Evolutionary conservation across 37 sponge, comb jelly and placozoan species (phyloP).

Genomic region (Mnemiopsis leidyi): DNA sequence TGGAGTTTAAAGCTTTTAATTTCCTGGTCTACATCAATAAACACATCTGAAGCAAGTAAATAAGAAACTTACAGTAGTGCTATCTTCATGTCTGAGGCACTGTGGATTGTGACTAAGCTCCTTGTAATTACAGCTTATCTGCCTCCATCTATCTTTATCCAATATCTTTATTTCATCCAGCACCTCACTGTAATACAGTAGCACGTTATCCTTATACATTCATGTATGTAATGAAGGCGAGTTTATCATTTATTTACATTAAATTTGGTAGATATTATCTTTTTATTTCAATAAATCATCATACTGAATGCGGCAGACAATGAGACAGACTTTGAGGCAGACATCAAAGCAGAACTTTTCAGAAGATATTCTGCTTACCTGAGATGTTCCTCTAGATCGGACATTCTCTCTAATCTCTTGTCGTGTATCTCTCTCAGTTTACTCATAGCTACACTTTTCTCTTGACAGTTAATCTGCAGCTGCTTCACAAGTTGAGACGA

Average conservation of each 20-base stretch:
- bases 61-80: neutral
- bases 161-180: slow-evolving; percentile 1
- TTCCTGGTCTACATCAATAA: too few relatives aligned
- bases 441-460: neutral
- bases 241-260: too few relatives aligned
- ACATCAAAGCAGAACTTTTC: too few relatives aligned
- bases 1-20: too few relatives aligned
- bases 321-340: too few relatives aligned
- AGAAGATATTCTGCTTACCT: too few relatives aligned
- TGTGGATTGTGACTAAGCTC: neutral
- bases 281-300: too few relatives aligned
- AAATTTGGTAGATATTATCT: too few relatives aligned
- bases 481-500: neutral
- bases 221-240: too few relatives aligned
- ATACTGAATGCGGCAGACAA: too few relatives aligned
- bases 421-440: neutral
- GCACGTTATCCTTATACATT: too few relatives aligned
- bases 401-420: slow-evolving; percentile 13
- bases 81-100: slow-evolving; percentile 14
- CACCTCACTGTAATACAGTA: slow-evolving; percentile 37
- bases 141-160: slow-evolving; percentile 23
- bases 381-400: neutral
- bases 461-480: neutral
- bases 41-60: too few relatives aligned
- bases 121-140: neutral